These are phyloP conservation scores for Muscicapa comitata DNA, from an alignment of 2,797 vertebrate species.

Conservation along the genomic window DNA sequence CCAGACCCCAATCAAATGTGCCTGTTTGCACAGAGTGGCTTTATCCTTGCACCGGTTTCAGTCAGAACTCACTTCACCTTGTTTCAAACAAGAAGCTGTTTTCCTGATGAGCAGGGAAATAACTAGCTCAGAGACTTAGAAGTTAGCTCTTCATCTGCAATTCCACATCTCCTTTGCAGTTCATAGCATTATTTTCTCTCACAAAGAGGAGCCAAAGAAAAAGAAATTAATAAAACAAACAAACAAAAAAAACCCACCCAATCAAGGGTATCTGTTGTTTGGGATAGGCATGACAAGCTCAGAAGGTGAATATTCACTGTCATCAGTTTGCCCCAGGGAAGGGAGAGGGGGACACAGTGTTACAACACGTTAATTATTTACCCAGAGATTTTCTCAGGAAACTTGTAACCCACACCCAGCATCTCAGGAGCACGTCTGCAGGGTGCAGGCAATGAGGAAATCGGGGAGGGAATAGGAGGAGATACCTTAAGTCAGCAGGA, in stretches of 20 bases:
- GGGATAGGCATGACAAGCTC: not conserved
- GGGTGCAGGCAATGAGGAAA: not conserved
- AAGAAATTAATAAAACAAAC: too few relatives aligned
- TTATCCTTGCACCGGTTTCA: not conserved
- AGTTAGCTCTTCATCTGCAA: conserved; percentile 47
- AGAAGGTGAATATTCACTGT: not conserved
- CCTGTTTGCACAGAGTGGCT: not conserved
- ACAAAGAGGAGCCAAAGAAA: conserved; percentile 13
- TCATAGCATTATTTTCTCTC: conserved; percentile 43
- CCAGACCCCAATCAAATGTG: not conserved
- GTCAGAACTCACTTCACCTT: not conserved
- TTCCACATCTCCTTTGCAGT: conserved; percentile 52
- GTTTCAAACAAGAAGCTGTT: not conserved
- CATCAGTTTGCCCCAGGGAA: not conserved
- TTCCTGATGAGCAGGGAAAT: not conserved
- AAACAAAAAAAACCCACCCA: not conserved
- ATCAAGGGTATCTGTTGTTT: not conserved
- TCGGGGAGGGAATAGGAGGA: not conserved
- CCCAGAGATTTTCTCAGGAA: not conserved
- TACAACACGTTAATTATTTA: not conserved
- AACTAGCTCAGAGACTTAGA: conserved; percentile 39
- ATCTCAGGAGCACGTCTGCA: not conserved
- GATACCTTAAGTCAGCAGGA: not conserved
- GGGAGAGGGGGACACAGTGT: not conserved
- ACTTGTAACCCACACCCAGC: not conserved